phyloP scores from a whole-genome alignment of 2,888 invertebrate species.

The Drosophila cognata region DNA sequence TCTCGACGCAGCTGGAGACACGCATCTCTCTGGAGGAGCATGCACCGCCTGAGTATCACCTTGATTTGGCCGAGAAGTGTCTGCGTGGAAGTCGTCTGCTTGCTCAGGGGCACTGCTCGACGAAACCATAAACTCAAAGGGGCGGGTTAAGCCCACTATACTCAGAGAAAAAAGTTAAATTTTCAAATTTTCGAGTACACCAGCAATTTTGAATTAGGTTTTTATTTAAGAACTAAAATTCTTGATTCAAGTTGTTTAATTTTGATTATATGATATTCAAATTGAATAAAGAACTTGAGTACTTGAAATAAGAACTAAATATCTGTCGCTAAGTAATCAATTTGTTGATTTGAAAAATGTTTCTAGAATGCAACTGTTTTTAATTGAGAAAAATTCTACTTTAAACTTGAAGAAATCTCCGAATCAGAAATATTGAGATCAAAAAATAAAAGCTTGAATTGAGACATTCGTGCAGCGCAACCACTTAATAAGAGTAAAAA shows the following conservation, averaged over 20 bases:
- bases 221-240: neutral
- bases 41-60: constrained; percentile 61
- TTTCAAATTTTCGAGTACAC: neutral
- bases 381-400: neutral
- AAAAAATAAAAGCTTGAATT: neutral
- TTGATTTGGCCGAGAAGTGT: constrained; percentile 72
- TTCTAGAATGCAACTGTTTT: neutral
- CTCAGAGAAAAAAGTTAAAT: neutral
- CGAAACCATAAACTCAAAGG: constrained; percentile 7
- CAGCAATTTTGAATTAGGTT: neutral
- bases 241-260: neutral
- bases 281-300: neutral
- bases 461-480: neutral
- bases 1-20: constrained; percentile 70
- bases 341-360: neutral
- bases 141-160: neutral
- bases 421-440: neutral
- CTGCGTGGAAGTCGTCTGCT: constrained; percentile 73
- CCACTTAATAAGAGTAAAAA: neutral
- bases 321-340: no score
- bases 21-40: constrained; percentile 75
- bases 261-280: neutral
- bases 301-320: neutral
- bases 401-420: no score
- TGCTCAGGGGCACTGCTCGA: constrained; percentile 73